Conservation (phyloP, 2,797 vertebrate genomes). For the Xerus rutilus region DNA sequence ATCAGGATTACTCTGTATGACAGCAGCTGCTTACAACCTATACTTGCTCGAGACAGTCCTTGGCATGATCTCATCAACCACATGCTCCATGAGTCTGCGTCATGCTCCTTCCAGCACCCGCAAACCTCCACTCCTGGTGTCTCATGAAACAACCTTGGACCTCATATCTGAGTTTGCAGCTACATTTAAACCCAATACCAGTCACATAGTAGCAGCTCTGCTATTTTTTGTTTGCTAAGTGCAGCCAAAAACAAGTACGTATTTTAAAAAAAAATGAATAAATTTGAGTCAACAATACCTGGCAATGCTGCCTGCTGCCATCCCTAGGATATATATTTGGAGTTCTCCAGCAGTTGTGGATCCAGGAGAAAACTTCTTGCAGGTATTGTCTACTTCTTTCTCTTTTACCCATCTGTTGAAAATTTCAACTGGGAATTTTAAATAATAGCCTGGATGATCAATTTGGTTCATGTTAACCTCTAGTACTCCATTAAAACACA, state of each 20-base stretch:
- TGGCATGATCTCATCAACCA: neutral
- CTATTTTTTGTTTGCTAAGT: conserved; percentile 40
- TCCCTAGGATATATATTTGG: neutral
- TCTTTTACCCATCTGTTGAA: conserved; percentile 13
- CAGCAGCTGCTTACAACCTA: neutral
- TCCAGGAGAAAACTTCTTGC: neutral
- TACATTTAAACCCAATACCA: neutral
- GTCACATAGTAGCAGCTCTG: neutral
- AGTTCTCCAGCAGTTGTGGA: neutral
- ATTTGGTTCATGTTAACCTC: conserved; percentile 62
- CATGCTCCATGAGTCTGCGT: neutral
- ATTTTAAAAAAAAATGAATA: neutral
- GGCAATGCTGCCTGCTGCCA: neutral
- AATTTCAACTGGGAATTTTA: conserved; percentile 42
- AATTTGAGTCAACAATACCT: neutral
- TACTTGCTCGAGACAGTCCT: neutral
- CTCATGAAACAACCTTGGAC: neutral
- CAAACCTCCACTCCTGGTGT: neutral
- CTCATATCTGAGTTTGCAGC: neutral
- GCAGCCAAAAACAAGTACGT: neutral
- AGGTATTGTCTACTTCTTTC: neutral
- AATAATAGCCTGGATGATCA: conserved; percentile 40
- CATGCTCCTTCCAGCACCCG: neutral
- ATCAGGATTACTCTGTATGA: neutral
- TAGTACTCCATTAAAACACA: conserved; percentile 61